A percentile compares a stretch with the other conserved stretches of the same genome.
Evolutionary conservation across 1,140 invertebrate genomes (phyloP).

Genomic region (Drosophila kanapiae): DNA sequence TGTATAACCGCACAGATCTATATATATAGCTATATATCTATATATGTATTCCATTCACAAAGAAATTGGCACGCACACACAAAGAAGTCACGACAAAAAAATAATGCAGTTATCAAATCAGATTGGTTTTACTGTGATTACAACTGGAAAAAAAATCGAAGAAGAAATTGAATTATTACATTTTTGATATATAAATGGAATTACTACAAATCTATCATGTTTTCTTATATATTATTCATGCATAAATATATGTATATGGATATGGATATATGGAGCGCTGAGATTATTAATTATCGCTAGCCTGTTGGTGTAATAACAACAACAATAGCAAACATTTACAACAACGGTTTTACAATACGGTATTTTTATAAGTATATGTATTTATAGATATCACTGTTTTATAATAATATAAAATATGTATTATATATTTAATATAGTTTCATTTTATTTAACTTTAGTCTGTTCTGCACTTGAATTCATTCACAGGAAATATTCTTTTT

Average conservation of each 20-base stretch:
- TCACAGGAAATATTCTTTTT: slow-evolving; percentile 47
- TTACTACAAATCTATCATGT: neutral
- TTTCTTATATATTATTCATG: neutral
- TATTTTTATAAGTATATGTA: slow-evolving; percentile 5
- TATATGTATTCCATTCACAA: slow-evolving; percentile 50
- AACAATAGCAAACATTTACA: slow-evolving; percentile 33
- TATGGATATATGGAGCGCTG: slow-evolving; percentile 4
- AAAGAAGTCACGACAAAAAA: slow-evolving; percentile 49
- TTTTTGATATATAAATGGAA: neutral
- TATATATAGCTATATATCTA: neutral
- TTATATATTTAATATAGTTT: slow-evolving; percentile 18
- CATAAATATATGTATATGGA: too few species aligned
- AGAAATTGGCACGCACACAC: slow-evolving; percentile 48
- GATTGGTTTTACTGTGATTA: slow-evolving; percentile 5
- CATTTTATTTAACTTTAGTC: neutral
- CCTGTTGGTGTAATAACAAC: slow-evolving; percentile 51
- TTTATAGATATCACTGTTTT: neutral
- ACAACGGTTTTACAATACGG: slow-evolving; percentile 52
- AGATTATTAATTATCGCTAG: slow-evolving; percentile 74
- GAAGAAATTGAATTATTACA: neutral
- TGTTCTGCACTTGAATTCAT: slow-evolving; percentile 40
- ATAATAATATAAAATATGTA: neutral
- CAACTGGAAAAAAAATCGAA: slow-evolving; percentile 11
- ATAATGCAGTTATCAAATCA: neutral
- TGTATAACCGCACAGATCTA: neutral